Conservation (phyloP, 2,113 vertebrate genomes). For the Recurvirostra avosetta region DNA sequence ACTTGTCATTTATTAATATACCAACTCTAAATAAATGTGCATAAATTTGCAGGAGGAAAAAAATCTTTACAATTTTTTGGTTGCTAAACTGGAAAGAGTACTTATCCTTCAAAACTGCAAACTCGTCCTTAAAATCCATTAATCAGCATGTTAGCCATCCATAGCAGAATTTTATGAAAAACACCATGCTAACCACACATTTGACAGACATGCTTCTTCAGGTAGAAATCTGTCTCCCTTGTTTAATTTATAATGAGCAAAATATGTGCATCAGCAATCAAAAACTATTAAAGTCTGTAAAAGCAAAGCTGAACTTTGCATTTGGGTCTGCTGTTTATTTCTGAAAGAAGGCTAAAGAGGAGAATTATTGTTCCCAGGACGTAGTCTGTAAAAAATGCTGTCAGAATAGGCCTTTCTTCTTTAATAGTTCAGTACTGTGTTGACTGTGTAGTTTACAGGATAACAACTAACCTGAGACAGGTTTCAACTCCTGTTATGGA, state of each 20-base stretch:
- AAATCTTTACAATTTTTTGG: neutral
- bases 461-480: neutral
- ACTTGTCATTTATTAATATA: constrained; percentile 57
- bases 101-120: constrained; percentile 54
- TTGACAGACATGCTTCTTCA: constrained; percentile 64
- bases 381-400: neutral
- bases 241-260: constrained; percentile 66
- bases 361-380: neutral
- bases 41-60: constrained; percentile 26
- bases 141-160: constrained; percentile 65
- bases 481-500: neutral
- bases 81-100: constrained; percentile 38
- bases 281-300: constrained; percentile 32
- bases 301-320: neutral
- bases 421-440: neutral
- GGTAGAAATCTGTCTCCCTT: constrained; percentile 62
- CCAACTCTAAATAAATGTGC: constrained; percentile 6
- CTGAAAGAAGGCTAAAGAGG: neutral
- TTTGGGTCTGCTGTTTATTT: neutral
- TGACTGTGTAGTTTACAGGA: neutral
- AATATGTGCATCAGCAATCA: constrained; percentile 46
- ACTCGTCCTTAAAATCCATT: constrained; percentile 51
- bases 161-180: constrained; percentile 47
- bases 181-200: constrained; percentile 40
- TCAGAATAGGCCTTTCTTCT: neutral